Conservation (phyloP, 2,888 invertebrate genomes). For the Troglohyphantes excavatus region DNA sequence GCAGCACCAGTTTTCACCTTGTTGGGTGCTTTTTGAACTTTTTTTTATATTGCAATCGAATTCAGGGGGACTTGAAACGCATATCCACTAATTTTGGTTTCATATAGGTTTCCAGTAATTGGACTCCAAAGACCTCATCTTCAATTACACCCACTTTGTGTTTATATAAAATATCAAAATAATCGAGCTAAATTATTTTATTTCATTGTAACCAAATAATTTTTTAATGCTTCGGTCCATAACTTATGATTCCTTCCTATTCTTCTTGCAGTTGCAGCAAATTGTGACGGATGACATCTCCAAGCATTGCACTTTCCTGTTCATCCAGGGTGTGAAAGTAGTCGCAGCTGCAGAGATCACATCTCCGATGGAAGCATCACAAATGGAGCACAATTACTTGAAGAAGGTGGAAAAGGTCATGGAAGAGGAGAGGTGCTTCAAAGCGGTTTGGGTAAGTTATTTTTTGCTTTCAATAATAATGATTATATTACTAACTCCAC, state of each 20-base stretch:
- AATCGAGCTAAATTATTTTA: not conserved
- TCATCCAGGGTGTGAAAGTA: constrained; percentile 86
- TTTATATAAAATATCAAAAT: not conserved
- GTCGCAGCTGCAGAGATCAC: constrained; percentile 88
- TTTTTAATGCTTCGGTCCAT: not conserved
- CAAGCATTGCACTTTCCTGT: constrained; percentile 90
- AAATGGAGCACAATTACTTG: constrained; percentile 90
- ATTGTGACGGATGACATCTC: constrained; percentile 95
- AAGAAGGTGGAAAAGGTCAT: constrained; percentile 90
- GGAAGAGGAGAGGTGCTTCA: constrained; percentile 95
- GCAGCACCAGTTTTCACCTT: no score
- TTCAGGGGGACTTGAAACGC: no score
- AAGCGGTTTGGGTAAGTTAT: constrained; percentile 86
- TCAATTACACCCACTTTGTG: no score
- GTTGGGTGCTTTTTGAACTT: no score
- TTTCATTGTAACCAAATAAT: not conserved
- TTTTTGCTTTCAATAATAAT: no score
- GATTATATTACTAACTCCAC: no score
- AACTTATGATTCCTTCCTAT: constrained; percentile 13
- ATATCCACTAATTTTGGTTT: no score
- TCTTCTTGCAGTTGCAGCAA: constrained; percentile 88
- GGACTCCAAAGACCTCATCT: no score
- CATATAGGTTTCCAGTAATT: no score
- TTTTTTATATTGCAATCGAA: no score
- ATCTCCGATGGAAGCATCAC: constrained; percentile 86